Percentiles rank a stretch among this genome's conserved stretches.
Evolutionary conservation across 1,140 invertebrate species (phyloP).

Genomic region (Drosophila arawakana): DNA sequence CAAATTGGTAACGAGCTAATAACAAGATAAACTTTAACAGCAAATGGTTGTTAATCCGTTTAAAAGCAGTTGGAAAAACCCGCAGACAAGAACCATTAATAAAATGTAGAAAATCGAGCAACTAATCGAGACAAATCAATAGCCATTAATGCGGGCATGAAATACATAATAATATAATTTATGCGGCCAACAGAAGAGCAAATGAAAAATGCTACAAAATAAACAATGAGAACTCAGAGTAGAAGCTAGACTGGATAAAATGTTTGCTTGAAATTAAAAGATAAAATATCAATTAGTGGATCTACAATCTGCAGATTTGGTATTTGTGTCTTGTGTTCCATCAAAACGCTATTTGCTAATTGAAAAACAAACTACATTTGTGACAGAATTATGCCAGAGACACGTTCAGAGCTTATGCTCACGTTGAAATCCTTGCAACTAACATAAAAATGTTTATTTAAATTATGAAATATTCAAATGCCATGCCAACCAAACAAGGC

Average conservation of each 20-base stretch:
- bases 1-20: slow-evolving; percentile 51
- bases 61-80: slow-evolving; percentile 44
- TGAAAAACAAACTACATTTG: slow-evolving; percentile 77
- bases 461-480: slow-evolving; percentile 70
- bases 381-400: slow-evolving; percentile 68
- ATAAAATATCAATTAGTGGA: slow-evolving; percentile 80
- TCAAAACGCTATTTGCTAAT: slow-evolving; percentile 59
- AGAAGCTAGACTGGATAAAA: slow-evolving; percentile 6
- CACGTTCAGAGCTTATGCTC: slow-evolving; percentile 62
- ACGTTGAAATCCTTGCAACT: slow-evolving; percentile 26
- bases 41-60: slow-evolving; percentile 55
- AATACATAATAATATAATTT: slow-evolving; percentile 71
- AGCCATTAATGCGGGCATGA: slow-evolving; percentile 62
- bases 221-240: slow-evolving; percentile 22
- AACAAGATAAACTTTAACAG: slow-evolving; percentile 45
- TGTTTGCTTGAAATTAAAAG: slow-evolving; percentile 74
- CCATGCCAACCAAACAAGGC: slow-evolving; percentile 67
- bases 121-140: slow-evolving; percentile 59
- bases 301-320: slow-evolving; percentile 30
- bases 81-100: slow-evolving; percentile 36
- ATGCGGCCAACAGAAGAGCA: slow-evolving; percentile 60
- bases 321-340: slow-evolving; percentile 4
- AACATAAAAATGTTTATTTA: slow-evolving; percentile 32
- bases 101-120: slow-evolving; percentile 1
- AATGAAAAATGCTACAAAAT: slow-evolving; percentile 36